phyloP scores from a whole-genome alignment of 1,140 invertebrate genomes.

The Drosophila lini region DNA sequence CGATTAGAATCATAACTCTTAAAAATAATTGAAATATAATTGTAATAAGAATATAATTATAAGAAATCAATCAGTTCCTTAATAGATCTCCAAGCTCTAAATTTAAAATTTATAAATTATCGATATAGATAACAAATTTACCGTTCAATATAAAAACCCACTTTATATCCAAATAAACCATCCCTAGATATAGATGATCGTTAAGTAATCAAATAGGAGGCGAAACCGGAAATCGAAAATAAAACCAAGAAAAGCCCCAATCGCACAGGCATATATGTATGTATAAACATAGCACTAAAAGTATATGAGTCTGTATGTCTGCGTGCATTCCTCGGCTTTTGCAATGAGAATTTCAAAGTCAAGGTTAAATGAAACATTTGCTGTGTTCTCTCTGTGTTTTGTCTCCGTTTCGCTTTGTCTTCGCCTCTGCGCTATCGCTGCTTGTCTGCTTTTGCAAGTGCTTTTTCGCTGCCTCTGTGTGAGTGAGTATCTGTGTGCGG shows the following conservation, averaged over 20 bases:
- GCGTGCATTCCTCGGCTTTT: constrained; percentile 53
- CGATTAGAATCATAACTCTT: neutral
- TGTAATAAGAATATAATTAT: neutral
- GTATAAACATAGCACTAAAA: constrained; percentile 8
- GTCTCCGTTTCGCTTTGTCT: constrained; percentile 17
- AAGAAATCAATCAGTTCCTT: neutral
- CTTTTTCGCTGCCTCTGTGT: constrained; percentile 33
- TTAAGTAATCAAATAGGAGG: constrained; percentile 22
- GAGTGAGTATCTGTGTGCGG: constrained; percentile 35
- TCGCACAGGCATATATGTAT: neutral
- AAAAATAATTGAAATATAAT: neutral
- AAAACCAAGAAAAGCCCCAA: constrained; percentile 14
- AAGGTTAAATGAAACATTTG: constrained; percentile 74
- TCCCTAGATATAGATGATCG: neutral
- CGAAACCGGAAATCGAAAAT: constrained; percentile 40
- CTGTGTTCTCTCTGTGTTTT: constrained; percentile 22
- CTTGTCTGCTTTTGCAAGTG: constrained; percentile 55
- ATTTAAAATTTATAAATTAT: neutral
- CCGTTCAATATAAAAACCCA: neutral
- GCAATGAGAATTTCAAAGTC: constrained; percentile 80
- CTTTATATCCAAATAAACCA: neutral
- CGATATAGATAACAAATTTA: neutral
- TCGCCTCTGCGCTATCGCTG: constrained; percentile 39
- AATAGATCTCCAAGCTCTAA: neutral
- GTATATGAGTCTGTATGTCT: constrained; percentile 14